These are phyloP conservation scores for Anarsia innoxiella DNA, from an alignment of 2,888 invertebrate genomes.

Conservation along the genomic window DNA sequence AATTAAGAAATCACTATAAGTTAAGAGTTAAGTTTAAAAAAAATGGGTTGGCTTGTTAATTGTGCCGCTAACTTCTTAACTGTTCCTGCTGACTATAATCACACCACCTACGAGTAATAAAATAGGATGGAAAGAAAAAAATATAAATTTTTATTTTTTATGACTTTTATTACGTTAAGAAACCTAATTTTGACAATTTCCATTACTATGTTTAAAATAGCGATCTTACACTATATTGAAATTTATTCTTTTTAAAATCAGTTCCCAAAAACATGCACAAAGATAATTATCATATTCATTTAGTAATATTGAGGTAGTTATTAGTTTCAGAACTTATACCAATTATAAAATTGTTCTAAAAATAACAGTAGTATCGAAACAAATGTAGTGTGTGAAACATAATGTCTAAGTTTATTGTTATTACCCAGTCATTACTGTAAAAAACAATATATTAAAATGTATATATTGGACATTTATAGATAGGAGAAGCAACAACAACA, in stretches of 20 bases:
- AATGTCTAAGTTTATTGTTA: conserved; percentile 16
- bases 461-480: conserved; percentile 41
- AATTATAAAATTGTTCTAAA: conserved; percentile 69
- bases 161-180: conserved; percentile 72
- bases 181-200: conserved; percentile 72
- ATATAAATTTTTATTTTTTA: conserved; percentile 30
- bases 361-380: conserved; percentile 61
- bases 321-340: conserved; percentile 74
- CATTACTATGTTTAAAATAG: conserved; percentile 69
- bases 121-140: conserved; percentile 2
- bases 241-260: conserved; percentile 56
- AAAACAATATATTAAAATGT: conserved; percentile 32
- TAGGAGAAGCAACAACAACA: conserved; percentile 56
- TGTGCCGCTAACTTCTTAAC: too few species aligned
- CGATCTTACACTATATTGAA: conserved; percentile 68
- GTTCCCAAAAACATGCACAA: conserved; percentile 73
- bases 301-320: conserved; percentile 76
- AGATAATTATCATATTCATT: conserved; percentile 73
- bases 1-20: too few species aligned
- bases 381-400: conserved; percentile 47
- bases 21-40: too few species aligned
- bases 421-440: conserved; percentile 35
- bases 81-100: too few species aligned
- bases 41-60: too few species aligned
- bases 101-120: too few species aligned